A percentile compares a stretch with the other conserved stretches of the same genome.
Evolutionary conservation across 2,113 vertebrate genomes (phyloP).

Genomic region (Aldabrachelys gigantea): DNA sequence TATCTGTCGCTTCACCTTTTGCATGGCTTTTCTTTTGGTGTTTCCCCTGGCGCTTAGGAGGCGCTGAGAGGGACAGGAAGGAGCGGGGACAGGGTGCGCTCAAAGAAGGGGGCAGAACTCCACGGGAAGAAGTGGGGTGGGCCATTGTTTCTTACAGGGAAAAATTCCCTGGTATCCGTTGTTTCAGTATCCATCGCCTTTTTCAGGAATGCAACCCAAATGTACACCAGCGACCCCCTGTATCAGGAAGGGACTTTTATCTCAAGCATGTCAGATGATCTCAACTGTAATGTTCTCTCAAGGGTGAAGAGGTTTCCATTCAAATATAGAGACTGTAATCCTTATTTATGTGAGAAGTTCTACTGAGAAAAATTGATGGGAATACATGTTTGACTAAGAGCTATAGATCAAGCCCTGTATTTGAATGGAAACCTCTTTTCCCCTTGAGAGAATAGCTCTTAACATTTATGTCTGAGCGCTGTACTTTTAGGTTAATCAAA

Average conservation of each 20-base stretch:
- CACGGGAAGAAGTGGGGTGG: too few relatives aligned
- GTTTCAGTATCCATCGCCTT: too few relatives aligned
- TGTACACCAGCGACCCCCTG: neutral
- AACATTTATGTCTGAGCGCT: neutral
- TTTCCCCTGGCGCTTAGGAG: too few relatives aligned
- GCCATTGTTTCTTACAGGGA: too few relatives aligned
- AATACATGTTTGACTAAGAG: neutral
- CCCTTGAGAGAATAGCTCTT: neutral
- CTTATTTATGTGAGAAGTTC: neutral
- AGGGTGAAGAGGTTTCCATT: constrained; percentile 32
- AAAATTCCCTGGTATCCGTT: too few relatives aligned
- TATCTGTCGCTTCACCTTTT: too few relatives aligned
- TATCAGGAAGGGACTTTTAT: neutral
- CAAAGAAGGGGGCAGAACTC: too few relatives aligned
- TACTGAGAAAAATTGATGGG: neutral
- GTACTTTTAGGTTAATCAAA: neutral
- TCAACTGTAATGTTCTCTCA: neutral
- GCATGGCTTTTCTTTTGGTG: too few relatives aligned
- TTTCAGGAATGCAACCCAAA: neutral
- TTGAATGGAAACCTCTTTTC: neutral
- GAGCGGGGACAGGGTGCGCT: too few relatives aligned
- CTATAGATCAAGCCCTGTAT: neutral
- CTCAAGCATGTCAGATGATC: neutral
- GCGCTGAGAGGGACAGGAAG: too few relatives aligned
- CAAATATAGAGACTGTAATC: neutral